Evolutionary conservation across 1,140 invertebrate genomes (phyloP).

Genomic region (Trachelipus rathkii): DNA sequence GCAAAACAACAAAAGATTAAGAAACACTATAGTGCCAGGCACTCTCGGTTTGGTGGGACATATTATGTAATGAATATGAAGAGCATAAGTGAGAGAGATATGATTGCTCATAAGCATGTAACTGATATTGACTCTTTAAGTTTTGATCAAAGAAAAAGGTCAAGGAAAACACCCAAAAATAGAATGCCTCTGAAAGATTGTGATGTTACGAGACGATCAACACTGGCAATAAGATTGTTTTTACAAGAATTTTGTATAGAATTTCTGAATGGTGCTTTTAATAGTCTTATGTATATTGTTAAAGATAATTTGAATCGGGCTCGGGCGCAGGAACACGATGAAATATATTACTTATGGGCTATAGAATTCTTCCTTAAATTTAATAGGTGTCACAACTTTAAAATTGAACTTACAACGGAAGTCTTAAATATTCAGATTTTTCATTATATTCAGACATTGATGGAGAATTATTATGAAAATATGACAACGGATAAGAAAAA

Average conservation of each 20-base stretch:
- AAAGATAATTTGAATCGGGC: slow-evolving; percentile 64
- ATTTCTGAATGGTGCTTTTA: slow-evolving; percentile 86
- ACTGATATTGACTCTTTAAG: slow-evolving; percentile 67
- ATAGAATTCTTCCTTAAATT: slow-evolving; percentile 97
- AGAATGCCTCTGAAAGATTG: slow-evolving; percentile 59
- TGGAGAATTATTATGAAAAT: slow-evolving; percentile 85
- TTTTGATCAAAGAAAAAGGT: slow-evolving; percentile 71
- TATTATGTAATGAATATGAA: slow-evolving; percentile 89
- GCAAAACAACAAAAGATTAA: slow-evolving; percentile 36
- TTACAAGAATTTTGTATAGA: slow-evolving; percentile 91
- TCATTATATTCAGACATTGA: slow-evolving; percentile 86
- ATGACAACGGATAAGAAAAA: slow-evolving; percentile 76
- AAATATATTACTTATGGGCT: slow-evolving; percentile 90
- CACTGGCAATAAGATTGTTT: slow-evolving; percentile 74
- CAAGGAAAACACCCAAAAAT: slow-evolving; percentile 64
- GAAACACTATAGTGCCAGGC: slow-evolving; percentile 49
- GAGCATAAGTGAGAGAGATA: slow-evolving; percentile 81
- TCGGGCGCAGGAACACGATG: slow-evolving; percentile 68
- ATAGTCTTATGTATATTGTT: slow-evolving; percentile 78
- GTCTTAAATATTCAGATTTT: slow-evolving; percentile 84
- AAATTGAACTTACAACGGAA: slow-evolving; percentile 84
- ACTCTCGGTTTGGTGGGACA: slow-evolving; percentile 89
- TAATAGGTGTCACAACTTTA: slow-evolving; percentile 75
- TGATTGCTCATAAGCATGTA: slow-evolving; percentile 82
- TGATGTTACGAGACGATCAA: slow-evolving; percentile 64